These are phyloP conservation scores for Stomorhina lunata DNA, from an alignment of 2,888 invertebrate genomes.

Conservation along the genomic window DNA sequence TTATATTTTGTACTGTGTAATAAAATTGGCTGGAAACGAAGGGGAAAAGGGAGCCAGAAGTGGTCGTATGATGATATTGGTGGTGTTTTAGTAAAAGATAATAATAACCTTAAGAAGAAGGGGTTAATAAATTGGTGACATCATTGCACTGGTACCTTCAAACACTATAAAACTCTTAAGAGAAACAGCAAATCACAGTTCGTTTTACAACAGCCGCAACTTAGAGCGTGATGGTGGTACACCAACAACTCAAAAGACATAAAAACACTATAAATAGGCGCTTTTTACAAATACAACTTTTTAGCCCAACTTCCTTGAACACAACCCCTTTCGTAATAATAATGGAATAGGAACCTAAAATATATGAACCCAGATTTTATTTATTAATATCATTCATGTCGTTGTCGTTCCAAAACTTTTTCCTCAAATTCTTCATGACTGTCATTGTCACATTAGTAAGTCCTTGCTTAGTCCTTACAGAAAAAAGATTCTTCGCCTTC, in stretches of 20 bases:
- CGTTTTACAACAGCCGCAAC: background rate
- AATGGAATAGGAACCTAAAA: conserved; percentile 14
- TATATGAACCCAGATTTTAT: conserved; percentile 55
- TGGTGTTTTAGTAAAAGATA: conserved; percentile 4
- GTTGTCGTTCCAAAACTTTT: background rate
- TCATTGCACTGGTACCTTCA: conserved; percentile 60
- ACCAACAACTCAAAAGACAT: background rate
- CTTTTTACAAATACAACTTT: conserved; percentile 43
- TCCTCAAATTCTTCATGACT: background rate
- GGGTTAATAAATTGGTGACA: conserved; percentile 59
- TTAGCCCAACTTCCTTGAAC: background rate
- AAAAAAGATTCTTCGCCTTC: too few relatives aligned
- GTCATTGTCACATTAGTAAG: conserved; percentile 32
- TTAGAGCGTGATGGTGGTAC: too few relatives aligned
- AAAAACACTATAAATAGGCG: conserved; percentile 48
- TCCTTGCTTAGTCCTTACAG: conserved; percentile 36
- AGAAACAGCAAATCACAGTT: conserved; percentile 32
- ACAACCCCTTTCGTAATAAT: background rate
- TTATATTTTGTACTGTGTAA: conserved; percentile 19
- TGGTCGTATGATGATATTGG: background rate
- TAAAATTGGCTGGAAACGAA: conserved; percentile 46
- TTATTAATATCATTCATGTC: conserved; percentile 51
- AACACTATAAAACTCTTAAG: conserved; percentile 28
- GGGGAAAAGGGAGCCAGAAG: background rate
- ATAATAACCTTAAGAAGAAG: background rate